Base-by-base conservation (phyloP, 2,797 vertebrate species). In the Alauda arvensis region DNA sequence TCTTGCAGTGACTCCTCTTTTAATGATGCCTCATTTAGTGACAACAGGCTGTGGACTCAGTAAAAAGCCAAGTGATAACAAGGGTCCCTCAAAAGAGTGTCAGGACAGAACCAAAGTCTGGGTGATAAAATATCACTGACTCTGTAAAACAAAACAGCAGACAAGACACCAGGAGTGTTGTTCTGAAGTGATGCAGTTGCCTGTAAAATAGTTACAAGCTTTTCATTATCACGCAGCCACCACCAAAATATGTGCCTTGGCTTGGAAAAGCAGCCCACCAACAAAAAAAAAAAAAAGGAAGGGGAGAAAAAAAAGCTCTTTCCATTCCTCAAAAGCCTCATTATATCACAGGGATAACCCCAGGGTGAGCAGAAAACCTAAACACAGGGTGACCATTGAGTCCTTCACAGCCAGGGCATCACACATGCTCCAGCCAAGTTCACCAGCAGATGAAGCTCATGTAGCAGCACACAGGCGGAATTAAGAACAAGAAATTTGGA, bases 81-180 rank as follows among this genome's bases (percentile, higher is more conserved):
- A 76, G 1, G 52, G 5, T 13, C n/a, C 26, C 70, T 72, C 66
- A 71, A 71, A 93, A 48, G 37, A 51, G 69, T 80, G 24, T 75
- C 74, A 87, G 69, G 42, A 71, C 63, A 94, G 46, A 81, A 33
- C 39, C 62, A 76, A 83, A 78, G 34, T 80, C 77, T 76, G 61
- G 61, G 49, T 82, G 57, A 88, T 84, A 83, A 69, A 85, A 78
- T 69, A 69, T 33, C 1, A 12, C 62, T 78, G 88, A 63, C 57
- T 92, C 71, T 4, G 78, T 86, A 83, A 90, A 92, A 46, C 29
- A 53, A 79, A 92, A 76, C n/a, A 70, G 52, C 85, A 96, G 85
- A 93, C 83, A 87, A 92, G 81, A 94, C 94, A 93, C 8, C 52
- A 80, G 90, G 53, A 28, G 37, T 77, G 56, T 42, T 83, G 43